Percentiles rank a stretch among this genome's conserved stretches.
These are phyloP conservation scores for Pterocles orientalis DNA, from an alignment of 2,113 vertebrate species.

Conservation along the genomic window DNA sequence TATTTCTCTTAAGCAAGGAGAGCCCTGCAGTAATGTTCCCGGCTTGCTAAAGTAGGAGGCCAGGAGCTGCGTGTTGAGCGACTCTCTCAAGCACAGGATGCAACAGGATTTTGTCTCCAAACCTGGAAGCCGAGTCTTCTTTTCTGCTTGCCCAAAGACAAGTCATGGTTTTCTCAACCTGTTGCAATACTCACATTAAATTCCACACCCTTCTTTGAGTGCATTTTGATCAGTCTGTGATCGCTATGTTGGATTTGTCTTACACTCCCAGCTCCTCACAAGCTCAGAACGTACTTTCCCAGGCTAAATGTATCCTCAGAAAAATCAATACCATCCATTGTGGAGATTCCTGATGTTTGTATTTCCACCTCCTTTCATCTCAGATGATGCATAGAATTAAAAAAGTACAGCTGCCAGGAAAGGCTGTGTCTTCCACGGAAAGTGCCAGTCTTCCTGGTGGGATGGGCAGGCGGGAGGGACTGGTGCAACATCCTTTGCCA, in stretches of 20 bases:
- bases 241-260: not conserved
- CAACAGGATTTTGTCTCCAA: not conserved
- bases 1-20: not conserved
- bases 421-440: not conserved
- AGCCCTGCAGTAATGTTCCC: not conserved
- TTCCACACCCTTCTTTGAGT: not conserved
- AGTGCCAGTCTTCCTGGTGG: not conserved
- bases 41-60: not conserved
- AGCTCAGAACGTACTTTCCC: not conserved
- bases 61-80: not conserved
- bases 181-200: not conserved
- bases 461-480: not conserved
- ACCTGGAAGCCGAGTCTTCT: not conserved
- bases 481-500: slow-evolving; percentile 22
- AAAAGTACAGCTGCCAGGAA: not conserved
- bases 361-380: not conserved
- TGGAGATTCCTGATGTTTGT: not conserved
- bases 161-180: not conserved
- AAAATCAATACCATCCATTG: not conserved
- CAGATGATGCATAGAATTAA: not conserved
- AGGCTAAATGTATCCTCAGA: not conserved
- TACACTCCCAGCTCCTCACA: not conserved
- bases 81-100: not conserved
- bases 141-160: not conserved
- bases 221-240: not conserved